A percentile compares a stretch with the other conserved stretches of the same genome.
Conservation (phyloP, 1,140 invertebrate species). For the Planococcus citri region DNA sequence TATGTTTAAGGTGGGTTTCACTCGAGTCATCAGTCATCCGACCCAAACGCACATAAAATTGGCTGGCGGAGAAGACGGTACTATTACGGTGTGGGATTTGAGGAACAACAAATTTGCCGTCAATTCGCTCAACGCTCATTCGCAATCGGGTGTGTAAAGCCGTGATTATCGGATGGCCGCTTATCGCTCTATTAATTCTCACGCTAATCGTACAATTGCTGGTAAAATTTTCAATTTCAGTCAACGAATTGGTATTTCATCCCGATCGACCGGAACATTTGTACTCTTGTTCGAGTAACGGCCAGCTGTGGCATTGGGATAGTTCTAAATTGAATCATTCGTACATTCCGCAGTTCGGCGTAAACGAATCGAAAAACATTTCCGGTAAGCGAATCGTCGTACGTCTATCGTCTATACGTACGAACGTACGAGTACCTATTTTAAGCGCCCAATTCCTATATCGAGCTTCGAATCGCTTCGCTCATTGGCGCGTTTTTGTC, state of each 20-base stretch:
- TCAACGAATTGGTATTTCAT: conserved; percentile 74
- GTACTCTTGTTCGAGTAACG: conserved; percentile 62
- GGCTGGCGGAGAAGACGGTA: conserved; percentile 67
- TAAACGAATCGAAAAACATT: not conserved
- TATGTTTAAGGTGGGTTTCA: conserved; percentile 43
- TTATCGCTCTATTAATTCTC: no score
- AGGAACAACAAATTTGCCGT: conserved; percentile 65
- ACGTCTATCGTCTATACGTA: no score
- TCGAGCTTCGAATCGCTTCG: no score
- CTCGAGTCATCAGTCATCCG: conserved; percentile 64
- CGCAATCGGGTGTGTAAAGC: conserved; percentile 40
- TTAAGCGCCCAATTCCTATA: no score
- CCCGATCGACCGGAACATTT: conserved; percentile 66
- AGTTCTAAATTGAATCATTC: conserved; percentile 24
- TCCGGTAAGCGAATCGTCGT: not conserved
- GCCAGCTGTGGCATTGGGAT: conserved; percentile 80
- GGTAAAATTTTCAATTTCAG: conserved; percentile 31
- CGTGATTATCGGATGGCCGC: not conserved
- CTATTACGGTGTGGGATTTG: conserved; percentile 78
- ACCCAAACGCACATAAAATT: conserved; percentile 71
- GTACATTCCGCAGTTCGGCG: not conserved
- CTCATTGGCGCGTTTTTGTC: no score
- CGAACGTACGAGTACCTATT: no score
- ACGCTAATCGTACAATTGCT: conserved; percentile 10
- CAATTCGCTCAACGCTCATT: conserved; percentile 63